These are phyloP conservation scores for Troides oblongomaculatus DNA, from an alignment of 2,888 invertebrate genomes.

Conservation along the genomic window DNA sequence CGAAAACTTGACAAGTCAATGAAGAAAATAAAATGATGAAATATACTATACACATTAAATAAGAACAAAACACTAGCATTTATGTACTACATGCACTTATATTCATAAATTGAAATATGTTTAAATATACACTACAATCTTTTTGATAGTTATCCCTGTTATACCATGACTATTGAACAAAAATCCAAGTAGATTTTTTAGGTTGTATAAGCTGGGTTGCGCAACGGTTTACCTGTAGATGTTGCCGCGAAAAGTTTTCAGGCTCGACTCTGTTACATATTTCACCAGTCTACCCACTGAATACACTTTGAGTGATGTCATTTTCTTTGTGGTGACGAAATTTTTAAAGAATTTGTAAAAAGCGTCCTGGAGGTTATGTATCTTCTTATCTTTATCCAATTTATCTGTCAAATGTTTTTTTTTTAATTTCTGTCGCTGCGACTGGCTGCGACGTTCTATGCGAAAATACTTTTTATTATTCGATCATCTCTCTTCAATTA, in stretches of 20 bases:
- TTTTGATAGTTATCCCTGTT: neutral
- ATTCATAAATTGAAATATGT: no score
- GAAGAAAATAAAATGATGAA: neutral
- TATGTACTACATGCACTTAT: neutral
- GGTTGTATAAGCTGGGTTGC: slow-evolving; percentile 59
- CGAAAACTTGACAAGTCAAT: no score
- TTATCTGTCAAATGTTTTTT: slow-evolving; percentile 18
- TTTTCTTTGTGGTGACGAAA: slow-evolving; percentile 41
- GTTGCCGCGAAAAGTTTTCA: slow-evolving; percentile 62
- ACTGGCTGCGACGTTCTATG: no score
- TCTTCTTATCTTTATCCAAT: slow-evolving; percentile 25
- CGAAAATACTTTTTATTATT: no score
- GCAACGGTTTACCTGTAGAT: slow-evolving; percentile 75
- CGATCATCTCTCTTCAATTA: no score
- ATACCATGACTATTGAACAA: neutral
- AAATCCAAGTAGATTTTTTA: slow-evolving; percentile 31
- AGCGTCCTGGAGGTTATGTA: slow-evolving; percentile 20
- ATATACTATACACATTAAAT: neutral
- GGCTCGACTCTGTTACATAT: slow-evolving; percentile 70
- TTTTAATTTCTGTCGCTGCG: neutral
- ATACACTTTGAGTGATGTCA: slow-evolving; percentile 77
- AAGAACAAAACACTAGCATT: neutral
- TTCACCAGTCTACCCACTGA: slow-evolving; percentile 70
- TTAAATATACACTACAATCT: neutral
- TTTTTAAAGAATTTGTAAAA: slow-evolving; percentile 32